Evolutionary conservation across 2,888 invertebrate genomes (phyloP).

Genomic region (Dichetophora obliterata): DNA sequence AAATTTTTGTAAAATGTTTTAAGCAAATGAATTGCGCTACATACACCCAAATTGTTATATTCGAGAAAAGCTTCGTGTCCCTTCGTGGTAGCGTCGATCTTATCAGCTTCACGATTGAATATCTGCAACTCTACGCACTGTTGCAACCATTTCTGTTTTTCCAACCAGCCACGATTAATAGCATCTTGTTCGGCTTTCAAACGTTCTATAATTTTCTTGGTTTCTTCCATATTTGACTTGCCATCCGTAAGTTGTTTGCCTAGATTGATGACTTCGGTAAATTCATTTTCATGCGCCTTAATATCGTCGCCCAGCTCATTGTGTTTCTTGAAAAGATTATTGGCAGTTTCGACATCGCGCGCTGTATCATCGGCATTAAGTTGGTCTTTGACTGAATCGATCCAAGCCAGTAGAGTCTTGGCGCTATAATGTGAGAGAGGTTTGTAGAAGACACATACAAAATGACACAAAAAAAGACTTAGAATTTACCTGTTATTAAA

Average conservation of each 20-base stretch:
- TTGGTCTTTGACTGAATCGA: conserved; percentile 82
- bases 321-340: conserved; percentile 89
- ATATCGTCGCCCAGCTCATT: conserved; percentile 93
- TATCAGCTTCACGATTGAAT: conserved; percentile 96
- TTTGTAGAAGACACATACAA: not conserved
- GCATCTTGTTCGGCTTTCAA: conserved; percentile 82
- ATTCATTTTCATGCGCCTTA: conserved; percentile 89
- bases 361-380: conserved; percentile 84
- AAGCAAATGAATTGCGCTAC: conserved; percentile 55
- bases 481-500: conserved; percentile 61
- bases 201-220: conserved; percentile 80
- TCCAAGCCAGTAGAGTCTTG: conserved; percentile 85
- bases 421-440: conserved; percentile 72
- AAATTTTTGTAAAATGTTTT: not conserved
- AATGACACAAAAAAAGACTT: not conserved
- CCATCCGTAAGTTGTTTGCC: conserved; percentile 81
- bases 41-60: conserved; percentile 86
- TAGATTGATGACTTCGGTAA: conserved; percentile 84
- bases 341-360: conserved; percentile 93
- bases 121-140: conserved; percentile 91
- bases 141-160: conserved; percentile 87
- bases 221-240: conserved; percentile 82
- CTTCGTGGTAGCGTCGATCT: conserved; percentile 94
- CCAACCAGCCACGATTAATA: conserved; percentile 84
- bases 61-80: conserved; percentile 95